These are phyloP conservation scores for Drosophila orosa DNA, from an alignment of 1,140 invertebrate species.

Conservation along the genomic window DNA sequence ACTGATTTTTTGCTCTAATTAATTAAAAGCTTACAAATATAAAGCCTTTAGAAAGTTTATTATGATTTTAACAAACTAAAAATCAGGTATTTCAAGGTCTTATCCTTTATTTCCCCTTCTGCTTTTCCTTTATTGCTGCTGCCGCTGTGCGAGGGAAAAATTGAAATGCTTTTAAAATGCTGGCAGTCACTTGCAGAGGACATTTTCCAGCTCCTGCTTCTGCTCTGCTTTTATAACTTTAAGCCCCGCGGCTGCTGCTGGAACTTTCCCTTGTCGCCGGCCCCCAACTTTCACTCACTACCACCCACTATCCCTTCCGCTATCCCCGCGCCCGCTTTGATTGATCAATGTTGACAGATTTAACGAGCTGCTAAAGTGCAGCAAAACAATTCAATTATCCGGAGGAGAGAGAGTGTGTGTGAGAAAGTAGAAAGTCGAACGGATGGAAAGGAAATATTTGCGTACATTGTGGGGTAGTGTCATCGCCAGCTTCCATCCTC, in stretches of 20 bases:
- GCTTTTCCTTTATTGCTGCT: conserved; percentile 22
- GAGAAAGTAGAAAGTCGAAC: conserved; percentile 9
- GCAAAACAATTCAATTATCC: conserved; percentile 81
- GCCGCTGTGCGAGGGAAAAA: conserved; percentile 5
- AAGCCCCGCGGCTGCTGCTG: conserved; percentile 11
- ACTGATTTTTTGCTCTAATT: no score
- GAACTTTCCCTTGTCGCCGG: conserved; percentile 18
- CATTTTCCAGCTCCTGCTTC: conserved; percentile 4
- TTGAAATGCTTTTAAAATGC: conserved; percentile 39
- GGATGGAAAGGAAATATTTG: conserved; percentile 74
- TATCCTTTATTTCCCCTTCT: neutral
- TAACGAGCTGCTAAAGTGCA: conserved; percentile 82
- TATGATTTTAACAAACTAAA: neutral
- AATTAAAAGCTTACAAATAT: no score
- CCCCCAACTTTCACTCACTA: conserved; percentile 3
- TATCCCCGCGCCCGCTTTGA: conserved; percentile 45
- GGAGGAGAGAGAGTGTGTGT: conserved; percentile 12
- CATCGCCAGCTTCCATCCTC: conserved; percentile 6
- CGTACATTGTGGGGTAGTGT: conserved; percentile 44
- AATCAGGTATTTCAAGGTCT: conserved; percentile 6
- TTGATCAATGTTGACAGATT: conserved; percentile 83
- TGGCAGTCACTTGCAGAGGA: conserved; percentile 24
- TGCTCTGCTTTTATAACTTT: conserved; percentile 36
- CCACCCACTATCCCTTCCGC: neutral
- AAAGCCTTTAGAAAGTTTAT: neutral